These are phyloP conservation scores for Poecilia picta DNA, from an alignment of 2,797 vertebrate species.

Conservation along the genomic window DNA sequence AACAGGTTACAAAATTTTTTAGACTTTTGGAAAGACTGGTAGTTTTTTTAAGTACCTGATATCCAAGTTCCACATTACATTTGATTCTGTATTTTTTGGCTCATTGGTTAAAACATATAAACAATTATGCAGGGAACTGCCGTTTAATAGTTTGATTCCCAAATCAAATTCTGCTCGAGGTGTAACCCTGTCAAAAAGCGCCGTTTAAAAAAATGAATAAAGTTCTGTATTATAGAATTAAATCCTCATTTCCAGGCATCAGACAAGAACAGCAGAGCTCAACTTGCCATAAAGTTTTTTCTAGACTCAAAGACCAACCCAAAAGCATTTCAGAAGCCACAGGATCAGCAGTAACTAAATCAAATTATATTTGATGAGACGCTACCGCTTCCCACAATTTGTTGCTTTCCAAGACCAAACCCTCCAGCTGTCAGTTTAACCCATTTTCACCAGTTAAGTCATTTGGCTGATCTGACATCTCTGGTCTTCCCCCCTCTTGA, in stretches of 20 bases:
- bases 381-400: constrained; percentile 53
- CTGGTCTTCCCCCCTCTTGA: neutral
- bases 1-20: neutral
- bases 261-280: neutral
- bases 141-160: neutral
- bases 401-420: constrained; percentile 23
- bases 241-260: neutral
- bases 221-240: neutral
- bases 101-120: neutral
- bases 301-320: constrained; percentile 9
- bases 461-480: constrained; percentile 13
- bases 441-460: constrained; percentile 43
- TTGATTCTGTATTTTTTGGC: neutral
- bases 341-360: constrained; percentile 53
- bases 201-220: no score
- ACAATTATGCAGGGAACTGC: neutral
- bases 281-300: neutral
- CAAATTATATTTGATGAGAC: constrained; percentile 47
- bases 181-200: neutral
- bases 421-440: constrained; percentile 47
- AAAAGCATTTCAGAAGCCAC: constrained; percentile 34
- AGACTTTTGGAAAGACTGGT: neutral
- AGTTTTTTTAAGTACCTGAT: neutral
- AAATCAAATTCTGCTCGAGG: neutral
- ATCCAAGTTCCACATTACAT: neutral